Conservation (phyloP, 2,888 invertebrate species). For the Drosophila robusta region DNA sequence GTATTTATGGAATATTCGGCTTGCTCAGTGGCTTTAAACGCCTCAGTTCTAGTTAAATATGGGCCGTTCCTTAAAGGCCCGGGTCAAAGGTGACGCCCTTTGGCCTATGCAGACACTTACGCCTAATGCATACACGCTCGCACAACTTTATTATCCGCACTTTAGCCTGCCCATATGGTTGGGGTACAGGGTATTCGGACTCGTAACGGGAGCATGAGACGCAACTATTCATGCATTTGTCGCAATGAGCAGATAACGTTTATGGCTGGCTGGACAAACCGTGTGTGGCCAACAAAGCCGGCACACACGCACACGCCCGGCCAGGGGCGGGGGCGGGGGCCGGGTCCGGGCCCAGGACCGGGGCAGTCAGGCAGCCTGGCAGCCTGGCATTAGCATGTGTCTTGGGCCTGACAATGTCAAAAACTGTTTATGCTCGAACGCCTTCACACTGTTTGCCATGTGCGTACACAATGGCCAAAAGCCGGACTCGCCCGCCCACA, state of each 20-base stretch:
- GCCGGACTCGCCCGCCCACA: neutral
- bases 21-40: too few species aligned
- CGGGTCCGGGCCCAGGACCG: too few species aligned
- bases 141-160: conserved; percentile 4
- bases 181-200: conserved; percentile 41
- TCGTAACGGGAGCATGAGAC: conserved; percentile 21
- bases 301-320: conserved; percentile 6
- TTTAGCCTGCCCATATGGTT: conserved; percentile 1
- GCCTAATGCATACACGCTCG: neutral
- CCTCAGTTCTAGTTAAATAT: conserved; percentile 7
- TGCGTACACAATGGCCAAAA: conserved; percentile 62
- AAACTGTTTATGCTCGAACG: conserved; percentile 79
- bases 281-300: conserved; percentile 40
- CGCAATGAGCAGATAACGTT: conserved; percentile 73
- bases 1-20: too few species aligned
- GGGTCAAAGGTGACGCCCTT: neutral
- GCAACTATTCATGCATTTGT: conserved; percentile 74
- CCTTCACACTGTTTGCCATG: conserved; percentile 70
- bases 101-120: neutral
- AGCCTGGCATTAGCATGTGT: conserved; percentile 75
- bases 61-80: conserved; percentile 8
- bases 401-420: conserved; percentile 78
- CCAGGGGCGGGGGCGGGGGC: conserved; percentile 2
- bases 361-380: too few species aligned
- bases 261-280: conserved; percentile 72